These are phyloP conservation scores for Panopea generosa DNA, from an alignment of 2,888 invertebrate genomes.

Conservation along the genomic window DNA sequence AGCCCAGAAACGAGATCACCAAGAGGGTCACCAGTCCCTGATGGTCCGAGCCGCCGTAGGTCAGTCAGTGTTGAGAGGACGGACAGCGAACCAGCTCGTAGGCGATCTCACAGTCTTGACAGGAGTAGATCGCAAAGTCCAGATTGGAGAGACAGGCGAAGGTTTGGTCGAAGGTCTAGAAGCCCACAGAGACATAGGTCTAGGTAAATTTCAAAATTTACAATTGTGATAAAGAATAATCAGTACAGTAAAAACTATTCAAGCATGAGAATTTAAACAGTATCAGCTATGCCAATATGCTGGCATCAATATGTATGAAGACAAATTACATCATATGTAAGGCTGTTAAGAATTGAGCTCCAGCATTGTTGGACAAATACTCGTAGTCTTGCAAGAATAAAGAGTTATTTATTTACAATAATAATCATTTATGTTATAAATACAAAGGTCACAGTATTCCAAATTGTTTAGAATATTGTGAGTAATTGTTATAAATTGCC, in stretches of 20 bases:
- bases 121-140: slow-evolving; percentile 49
- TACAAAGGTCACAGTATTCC: too few relatives aligned
- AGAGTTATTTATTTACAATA: too few relatives aligned
- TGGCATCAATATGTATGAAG: too few relatives aligned
- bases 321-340: too few relatives aligned
- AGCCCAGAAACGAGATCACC: slow-evolving; percentile 21
- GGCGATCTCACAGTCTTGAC: slow-evolving; percentile 41
- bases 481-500: too few relatives aligned
- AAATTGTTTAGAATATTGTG: too few relatives aligned
- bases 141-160: slow-evolving; percentile 41
- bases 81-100: slow-evolving; percentile 19
- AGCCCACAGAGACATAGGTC: slow-evolving; percentile 48
- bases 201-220: slow-evolving; percentile 26
- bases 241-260: neutral
- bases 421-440: too few relatives aligned
- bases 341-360: too few relatives aligned
- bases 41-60: slow-evolving; percentile 16
- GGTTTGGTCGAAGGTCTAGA: slow-evolving; percentile 31
- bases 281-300: too few relatives aligned
- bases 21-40: slow-evolving; percentile 19
- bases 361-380: too few relatives aligned
- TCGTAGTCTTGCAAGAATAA: too few relatives aligned
- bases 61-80: slow-evolving; percentile 47
- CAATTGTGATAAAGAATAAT: neutral
- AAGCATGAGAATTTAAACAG: too few relatives aligned